phyloP scores from a whole-genome alignment of 2,888 invertebrate species.

The Nomada ruficornis region DNA sequence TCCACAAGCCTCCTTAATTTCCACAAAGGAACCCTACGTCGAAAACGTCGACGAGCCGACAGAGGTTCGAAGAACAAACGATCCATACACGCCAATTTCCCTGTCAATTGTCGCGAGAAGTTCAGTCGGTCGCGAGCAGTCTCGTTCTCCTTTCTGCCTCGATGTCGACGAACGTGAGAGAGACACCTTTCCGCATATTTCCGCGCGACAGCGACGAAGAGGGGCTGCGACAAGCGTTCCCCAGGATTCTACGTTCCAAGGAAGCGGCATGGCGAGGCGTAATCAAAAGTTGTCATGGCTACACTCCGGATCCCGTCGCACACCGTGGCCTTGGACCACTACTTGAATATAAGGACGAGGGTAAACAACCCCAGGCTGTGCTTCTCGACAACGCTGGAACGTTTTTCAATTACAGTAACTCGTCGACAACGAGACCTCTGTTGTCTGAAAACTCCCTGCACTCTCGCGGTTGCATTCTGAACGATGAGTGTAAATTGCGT shows the following conservation, averaged over 20 bases:
- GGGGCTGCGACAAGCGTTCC: slow-evolving; percentile 40
- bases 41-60: background rate
- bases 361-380: slow-evolving; percentile 41
- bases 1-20: background rate
- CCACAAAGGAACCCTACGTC: background rate
- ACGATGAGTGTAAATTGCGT: too few species aligned
- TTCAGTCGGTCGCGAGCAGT: slow-evolving; percentile 24
- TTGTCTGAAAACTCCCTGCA: too few species aligned
- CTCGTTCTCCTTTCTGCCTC: slow-evolving; percentile 26
- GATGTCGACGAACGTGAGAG: slow-evolving; percentile 18
- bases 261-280: slow-evolving; percentile 70
- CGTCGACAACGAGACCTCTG: too few species aligned
- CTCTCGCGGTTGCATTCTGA: too few species aligned
- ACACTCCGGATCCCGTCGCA: slow-evolving; percentile 60
- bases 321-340: slow-evolving; percentile 53
- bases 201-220: slow-evolving; percentile 23
- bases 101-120: slow-evolving; percentile 25
- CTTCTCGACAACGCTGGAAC: slow-evolving; percentile 52
- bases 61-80: slow-evolving; percentile 2
- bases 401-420: slow-evolving; percentile 51
- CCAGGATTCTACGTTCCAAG: slow-evolving; percentile 58
- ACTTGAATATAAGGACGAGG: slow-evolving; percentile 52
- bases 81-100: slow-evolving; percentile 35
- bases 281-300: slow-evolving; percentile 82
- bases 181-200: slow-evolving; percentile 52